These are phyloP conservation scores for Parotia lawesii DNA, from an alignment of 2,113 vertebrate genomes.

Conservation along the genomic window DNA sequence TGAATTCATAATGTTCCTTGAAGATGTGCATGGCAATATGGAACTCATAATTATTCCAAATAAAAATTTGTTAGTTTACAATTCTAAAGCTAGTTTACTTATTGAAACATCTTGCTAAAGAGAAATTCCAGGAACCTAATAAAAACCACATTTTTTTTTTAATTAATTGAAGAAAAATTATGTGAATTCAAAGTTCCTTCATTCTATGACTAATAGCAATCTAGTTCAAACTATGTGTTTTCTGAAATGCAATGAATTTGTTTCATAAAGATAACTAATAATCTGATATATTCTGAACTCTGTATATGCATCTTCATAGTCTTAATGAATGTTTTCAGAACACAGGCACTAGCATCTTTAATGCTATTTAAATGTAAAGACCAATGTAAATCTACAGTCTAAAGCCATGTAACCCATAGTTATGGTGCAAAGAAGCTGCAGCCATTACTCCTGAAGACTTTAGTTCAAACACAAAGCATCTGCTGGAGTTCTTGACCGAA, in stretches of 20 bases:
- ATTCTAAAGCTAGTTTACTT: neutral
- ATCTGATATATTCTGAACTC: neutral
- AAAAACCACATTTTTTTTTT: neutral
- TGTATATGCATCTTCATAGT: neutral
- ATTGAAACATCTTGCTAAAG: neutral
- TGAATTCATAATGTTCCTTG: neutral
- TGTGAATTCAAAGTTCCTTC: neutral
- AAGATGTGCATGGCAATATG: neutral
- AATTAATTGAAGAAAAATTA: neutral
- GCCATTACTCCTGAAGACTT: neutral
- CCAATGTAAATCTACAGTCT: neutral
- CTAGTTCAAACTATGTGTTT: neutral
- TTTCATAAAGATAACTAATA: neutral
- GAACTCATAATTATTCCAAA: neutral
- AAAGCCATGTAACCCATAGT: neutral
- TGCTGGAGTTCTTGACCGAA: neutral
- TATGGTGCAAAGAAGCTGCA: neutral
- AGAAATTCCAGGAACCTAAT: neutral
- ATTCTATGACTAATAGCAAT: neutral
- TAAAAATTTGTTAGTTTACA: neutral
- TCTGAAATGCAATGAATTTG: neutral
- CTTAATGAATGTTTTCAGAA: neutral
- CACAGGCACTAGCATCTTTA: neutral
- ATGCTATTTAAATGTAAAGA: neutral
- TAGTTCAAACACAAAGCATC: neutral